Evolutionary conservation across 1,140 invertebrate species (phyloP).

Genomic region (Colletes latitarsis): DNA sequence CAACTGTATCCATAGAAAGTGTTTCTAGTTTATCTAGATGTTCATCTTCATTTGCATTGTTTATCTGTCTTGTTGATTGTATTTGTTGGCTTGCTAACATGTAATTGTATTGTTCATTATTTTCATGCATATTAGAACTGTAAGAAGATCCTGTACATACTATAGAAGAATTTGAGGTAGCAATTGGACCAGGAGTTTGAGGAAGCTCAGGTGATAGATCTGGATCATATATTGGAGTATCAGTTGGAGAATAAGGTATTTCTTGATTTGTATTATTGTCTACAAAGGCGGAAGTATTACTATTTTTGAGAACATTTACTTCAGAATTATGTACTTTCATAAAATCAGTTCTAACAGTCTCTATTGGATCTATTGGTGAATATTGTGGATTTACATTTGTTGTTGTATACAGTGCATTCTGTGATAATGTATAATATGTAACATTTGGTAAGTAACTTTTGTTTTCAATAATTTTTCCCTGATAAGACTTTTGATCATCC

Average conservation of each 20-base stretch:
- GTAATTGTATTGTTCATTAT: slow-evolving; percentile 11
- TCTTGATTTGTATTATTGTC: slow-evolving; percentile 43
- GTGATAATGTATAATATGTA: not conserved
- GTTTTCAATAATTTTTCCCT: slow-evolving; percentile 38
- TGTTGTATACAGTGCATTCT: slow-evolving; percentile 20
- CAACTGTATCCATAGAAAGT: not conserved
- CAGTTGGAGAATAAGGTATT: slow-evolving; percentile 70
- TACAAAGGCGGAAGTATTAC: not conserved
- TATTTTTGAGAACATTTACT: not conserved
- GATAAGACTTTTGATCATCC: slow-evolving; percentile 18
- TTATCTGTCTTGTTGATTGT: not conserved
- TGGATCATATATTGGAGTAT: slow-evolving; percentile 57
- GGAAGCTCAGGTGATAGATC: slow-evolving; percentile 36
- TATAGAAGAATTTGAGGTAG: slow-evolving; percentile 5
- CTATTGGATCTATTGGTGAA: slow-evolving; percentile 56
- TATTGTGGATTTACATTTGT: slow-evolving; percentile 56
- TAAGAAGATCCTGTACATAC: slow-evolving; percentile 9
- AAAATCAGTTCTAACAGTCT: slow-evolving; percentile 24
- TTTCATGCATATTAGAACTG: not conserved
- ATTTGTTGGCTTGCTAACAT: not conserved
- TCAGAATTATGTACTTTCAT: slow-evolving; percentile 21
- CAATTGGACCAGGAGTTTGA: slow-evolving; percentile 7
- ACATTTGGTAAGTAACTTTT: slow-evolving; percentile 26
- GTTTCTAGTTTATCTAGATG: slow-evolving; percentile 6
- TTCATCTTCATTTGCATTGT: not conserved